Evolutionary conservation across 2,797 vertebrate genomes (phyloP).

Genomic region (Sebastes steindachneri): DNA sequence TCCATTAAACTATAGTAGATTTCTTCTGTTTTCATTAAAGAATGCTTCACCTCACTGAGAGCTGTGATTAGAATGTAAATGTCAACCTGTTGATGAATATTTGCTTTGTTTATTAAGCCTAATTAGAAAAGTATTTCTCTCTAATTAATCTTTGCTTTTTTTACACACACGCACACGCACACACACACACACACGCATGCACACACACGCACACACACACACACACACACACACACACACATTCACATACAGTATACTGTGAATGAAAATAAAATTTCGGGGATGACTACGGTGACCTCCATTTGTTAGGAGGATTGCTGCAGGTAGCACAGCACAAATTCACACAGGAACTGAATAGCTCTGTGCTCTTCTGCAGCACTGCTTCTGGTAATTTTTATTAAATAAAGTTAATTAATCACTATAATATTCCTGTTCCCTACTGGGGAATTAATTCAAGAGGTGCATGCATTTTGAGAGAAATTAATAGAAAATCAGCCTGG

Average conservation of each 20-base stretch:
- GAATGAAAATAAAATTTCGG: background rate
- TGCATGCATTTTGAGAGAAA: background rate
- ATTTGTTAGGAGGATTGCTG: background rate
- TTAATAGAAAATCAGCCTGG: background rate
- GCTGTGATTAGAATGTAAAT: background rate
- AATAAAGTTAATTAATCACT: constrained; percentile 21
- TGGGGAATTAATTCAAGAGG: constrained; percentile 17
- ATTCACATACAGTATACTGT: background rate
- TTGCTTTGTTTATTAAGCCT: background rate
- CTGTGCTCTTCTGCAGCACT: constrained; percentile 4
- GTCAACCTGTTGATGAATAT: background rate
- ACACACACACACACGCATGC: fast-evolving
- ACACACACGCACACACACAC: fast-evolving
- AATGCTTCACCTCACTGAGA: background rate
- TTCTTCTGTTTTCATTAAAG: background rate
- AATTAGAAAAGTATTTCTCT: background rate
- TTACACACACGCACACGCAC: fast-evolving
- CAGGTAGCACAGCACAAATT: background rate
- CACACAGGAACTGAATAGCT: background rate
- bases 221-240: too few relatives aligned
- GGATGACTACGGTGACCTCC: background rate
- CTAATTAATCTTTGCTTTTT: background rate
- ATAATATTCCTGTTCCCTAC: background rate
- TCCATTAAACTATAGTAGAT: background rate
- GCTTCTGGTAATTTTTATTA: constrained; percentile 52